Conservation (phyloP, 2,888 invertebrate genomes). For the Cheiracanthium punctorium region DNA sequence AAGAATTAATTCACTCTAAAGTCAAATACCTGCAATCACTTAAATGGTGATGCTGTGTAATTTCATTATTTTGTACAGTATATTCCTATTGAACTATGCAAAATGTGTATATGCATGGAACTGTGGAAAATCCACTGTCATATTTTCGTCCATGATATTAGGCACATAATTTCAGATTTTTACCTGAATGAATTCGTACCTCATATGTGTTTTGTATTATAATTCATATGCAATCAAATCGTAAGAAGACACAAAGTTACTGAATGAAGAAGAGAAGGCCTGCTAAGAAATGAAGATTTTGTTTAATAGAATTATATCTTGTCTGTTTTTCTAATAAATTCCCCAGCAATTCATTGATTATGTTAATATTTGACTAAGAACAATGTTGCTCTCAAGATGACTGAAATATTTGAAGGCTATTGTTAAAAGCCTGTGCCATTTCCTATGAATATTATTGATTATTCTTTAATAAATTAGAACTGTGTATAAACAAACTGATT, state of each 20-base stretch:
- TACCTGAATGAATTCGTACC: conserved; percentile 35
- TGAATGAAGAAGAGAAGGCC: not conserved
- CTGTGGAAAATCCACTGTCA: conserved; percentile 21
- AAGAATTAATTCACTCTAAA: conserved; percentile 79
- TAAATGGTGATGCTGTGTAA: conserved; percentile 57
- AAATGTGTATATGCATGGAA: conserved; percentile 24
- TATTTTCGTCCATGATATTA: conserved; percentile 47
- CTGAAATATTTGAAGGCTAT: too few relatives aligned
- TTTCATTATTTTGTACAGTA: conserved; percentile 25
- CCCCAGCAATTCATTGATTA: too few relatives aligned
- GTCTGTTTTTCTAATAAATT: too few relatives aligned
- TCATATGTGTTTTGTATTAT: conserved; percentile 56
- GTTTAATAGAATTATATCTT: too few relatives aligned
- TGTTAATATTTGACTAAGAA: too few relatives aligned
- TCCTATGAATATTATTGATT: too few relatives aligned
- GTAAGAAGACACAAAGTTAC: too few relatives aligned
- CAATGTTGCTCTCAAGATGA: too few relatives aligned
- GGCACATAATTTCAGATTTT: conserved; percentile 40
- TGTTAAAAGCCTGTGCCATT: too few relatives aligned
- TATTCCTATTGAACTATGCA: conserved; percentile 56
- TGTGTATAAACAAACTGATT: too few relatives aligned
- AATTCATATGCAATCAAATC: conserved; percentile 10
- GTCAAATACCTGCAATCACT: conserved; percentile 78
- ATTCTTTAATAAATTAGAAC: too few relatives aligned
- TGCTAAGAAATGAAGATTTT: not conserved